Percentiles rank a stretch among this genome's conserved stretches.
Evolutionary conservation across 2,888 invertebrate species (phyloP).

Genomic region (Caenorhabditis macrosperma): DNA sequence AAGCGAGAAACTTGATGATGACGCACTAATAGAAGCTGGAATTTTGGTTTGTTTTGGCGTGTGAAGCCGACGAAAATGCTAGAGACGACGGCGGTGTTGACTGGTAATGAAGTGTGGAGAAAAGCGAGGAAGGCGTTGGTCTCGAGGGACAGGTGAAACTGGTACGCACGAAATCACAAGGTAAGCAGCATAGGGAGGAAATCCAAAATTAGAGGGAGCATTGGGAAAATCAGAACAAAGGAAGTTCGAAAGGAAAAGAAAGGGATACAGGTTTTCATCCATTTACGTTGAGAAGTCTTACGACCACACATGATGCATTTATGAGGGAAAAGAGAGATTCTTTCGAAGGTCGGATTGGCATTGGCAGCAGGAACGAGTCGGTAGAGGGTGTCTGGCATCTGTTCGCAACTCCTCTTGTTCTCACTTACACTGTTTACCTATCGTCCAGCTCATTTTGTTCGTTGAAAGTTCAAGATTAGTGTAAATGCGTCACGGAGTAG

Average conservation of each 20-base stretch:
- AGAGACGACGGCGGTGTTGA: background rate
- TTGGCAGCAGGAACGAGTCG: conserved; percentile 24
- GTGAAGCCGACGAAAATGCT: background rate
- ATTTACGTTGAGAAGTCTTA: conserved; percentile 23
- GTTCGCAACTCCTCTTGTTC: conserved; percentile 6
- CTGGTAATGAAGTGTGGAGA: conserved; percentile 17
- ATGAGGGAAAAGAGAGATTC: conserved; percentile 34
- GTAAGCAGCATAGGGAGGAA: no score
- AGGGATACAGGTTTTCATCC: conserved; percentile 12
- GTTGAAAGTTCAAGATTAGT: background rate
- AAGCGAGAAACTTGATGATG: conserved; percentile 50
- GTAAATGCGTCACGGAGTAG: background rate
- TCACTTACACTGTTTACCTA: conserved; percentile 26
- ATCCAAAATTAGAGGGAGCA: background rate
- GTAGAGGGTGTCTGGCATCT: conserved; percentile 18
- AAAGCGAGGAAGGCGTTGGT: conserved; percentile 5
- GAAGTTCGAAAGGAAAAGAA: background rate
- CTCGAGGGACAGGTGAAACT: conserved; percentile 35
- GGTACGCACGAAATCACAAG: background rate
- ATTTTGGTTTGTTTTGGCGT: conserved; percentile 28
- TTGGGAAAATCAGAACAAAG: background rate
- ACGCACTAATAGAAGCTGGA: conserved; percentile 49
- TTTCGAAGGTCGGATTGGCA: conserved; percentile 36
- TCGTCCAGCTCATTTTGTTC: background rate
- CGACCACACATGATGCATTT: conserved; percentile 36